These are phyloP conservation scores for Trissolcus basalis DNA, from an alignment of 1,140 invertebrate genomes.

Conservation along the genomic window DNA sequence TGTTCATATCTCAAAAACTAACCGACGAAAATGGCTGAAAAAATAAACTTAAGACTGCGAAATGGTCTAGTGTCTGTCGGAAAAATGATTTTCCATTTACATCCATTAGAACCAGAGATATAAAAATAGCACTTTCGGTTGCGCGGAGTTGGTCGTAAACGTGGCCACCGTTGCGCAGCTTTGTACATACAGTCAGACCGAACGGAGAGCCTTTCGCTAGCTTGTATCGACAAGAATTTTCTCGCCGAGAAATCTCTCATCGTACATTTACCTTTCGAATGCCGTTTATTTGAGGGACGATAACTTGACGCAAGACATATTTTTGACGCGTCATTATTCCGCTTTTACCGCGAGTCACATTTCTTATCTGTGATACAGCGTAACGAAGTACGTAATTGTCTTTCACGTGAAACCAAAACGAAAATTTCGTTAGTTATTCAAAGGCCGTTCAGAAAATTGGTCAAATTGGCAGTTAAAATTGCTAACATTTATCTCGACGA, in stretches of 20 bases:
- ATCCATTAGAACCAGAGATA: constrained; percentile 56
- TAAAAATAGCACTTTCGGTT: constrained; percentile 60
- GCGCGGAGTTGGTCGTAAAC: constrained; percentile 59
- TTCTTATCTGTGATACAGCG: constrained; percentile 5
- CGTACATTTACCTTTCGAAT: constrained; percentile 50
- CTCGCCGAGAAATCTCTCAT: constrained; percentile 42
- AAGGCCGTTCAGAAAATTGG: no score
- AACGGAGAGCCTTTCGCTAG: constrained; percentile 71
- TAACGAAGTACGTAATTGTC: no score
- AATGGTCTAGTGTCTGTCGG: constrained; percentile 62
- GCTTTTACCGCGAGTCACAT: background rate
- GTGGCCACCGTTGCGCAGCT: constrained; percentile 63
- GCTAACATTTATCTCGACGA: no score
- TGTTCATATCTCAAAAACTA: constrained; percentile 29
- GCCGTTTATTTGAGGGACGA: constrained; percentile 43
- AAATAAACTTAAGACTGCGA: constrained; percentile 65
- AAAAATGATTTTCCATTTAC: constrained; percentile 59
- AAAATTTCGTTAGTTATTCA: no score
- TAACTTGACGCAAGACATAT: constrained; percentile 28
- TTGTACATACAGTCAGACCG: constrained; percentile 51
- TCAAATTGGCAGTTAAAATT: no score
- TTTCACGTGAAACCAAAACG: no score
- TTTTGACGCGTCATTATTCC: constrained; percentile 32
- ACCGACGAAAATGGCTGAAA: constrained; percentile 41
- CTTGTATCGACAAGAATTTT: constrained; percentile 38